Evolutionary conservation across 37 sponge, comb jelly and placozoan species (phyloP), one percentile per base, ranked within the genome.

Genomic region (Hormiphora californensis): DNA sequence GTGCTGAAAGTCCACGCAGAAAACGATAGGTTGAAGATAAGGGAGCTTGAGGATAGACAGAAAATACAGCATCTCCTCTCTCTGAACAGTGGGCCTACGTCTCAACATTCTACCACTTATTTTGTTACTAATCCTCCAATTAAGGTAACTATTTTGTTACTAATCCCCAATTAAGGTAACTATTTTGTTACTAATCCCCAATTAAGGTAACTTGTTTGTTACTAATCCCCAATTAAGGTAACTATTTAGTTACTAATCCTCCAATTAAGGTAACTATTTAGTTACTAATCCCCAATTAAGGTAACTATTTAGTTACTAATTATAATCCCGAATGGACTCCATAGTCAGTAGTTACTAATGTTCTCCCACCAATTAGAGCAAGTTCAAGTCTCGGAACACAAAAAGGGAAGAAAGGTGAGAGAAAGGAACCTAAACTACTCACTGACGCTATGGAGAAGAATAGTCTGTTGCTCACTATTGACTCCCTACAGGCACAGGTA

Each of bases 1-100:
- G 99, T 98, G 23, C 86, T 98, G 46, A 85, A 94, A 1, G 90
- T 98, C 19, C 93, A 95, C 68, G 92, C 99, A 54, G 99, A 98
- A 63, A 98, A 98, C 63, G 95, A 95, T 54, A 89, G 95, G 21
- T 89, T 98, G 23, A 95, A 93, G 85, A 92, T 98, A 43, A 87
- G 89, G 88, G 99, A 98, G 53, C 81, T 98, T 0, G 94, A 94
- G 54, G 95, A 93, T 86, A 85, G 99, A 39, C 92, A 95, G 65
- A 90, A 89, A 43, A 95, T 98, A 1, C 99, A 98, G 44, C 94
- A 98, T 35, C 90, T 98, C 19, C 91, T 96, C 27, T 89, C 94
- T 15, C 91, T 98, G 32, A 67, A 39, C 31, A 53, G 41, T 5
- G 55, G 55, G 31, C 55, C 86, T 9, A 28, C 90, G 12, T 69